These are phyloP conservation scores for Amphilophus citrinellus DNA, from an alignment of 2,113 vertebrate species.

Conservation along the genomic window DNA sequence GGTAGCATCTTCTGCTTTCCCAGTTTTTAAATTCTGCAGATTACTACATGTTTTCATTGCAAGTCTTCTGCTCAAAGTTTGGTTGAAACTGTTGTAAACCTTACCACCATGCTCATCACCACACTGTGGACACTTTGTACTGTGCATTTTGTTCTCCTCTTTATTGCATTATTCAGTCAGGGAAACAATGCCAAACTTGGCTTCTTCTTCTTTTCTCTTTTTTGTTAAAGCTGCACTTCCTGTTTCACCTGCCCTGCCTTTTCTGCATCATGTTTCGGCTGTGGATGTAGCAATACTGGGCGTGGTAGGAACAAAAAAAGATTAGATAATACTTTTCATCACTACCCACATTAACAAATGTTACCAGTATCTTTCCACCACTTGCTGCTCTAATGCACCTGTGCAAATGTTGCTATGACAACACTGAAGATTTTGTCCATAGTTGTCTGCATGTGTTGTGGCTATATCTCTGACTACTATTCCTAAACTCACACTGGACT, in stretches of 20 bases:
- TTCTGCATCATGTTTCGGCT: background rate
- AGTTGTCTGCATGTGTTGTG: background rate
- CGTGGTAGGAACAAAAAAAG: rapidly evolving
- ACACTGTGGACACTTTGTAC: background rate
- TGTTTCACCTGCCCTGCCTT: background rate
- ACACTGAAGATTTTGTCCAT: background rate
- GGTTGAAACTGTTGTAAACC: background rate
- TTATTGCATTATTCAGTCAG: background rate
- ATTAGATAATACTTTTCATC: background rate
- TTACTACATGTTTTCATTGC: no score
- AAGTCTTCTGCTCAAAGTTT: no score
- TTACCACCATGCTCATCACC: background rate
- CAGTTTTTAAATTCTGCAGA: no score
- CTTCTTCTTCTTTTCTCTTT: background rate
- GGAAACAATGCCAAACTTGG: background rate
- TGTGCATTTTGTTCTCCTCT: background rate
- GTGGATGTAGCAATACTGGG: rapidly evolving
- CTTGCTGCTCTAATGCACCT: background rate
- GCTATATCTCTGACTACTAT: background rate
- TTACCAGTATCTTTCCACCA: rapidly evolving
- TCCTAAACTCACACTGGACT: background rate
- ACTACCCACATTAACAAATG: background rate
- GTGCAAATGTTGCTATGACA: background rate
- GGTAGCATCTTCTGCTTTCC: no score
- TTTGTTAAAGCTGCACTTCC: background rate